phyloP scores from a whole-genome alignment of 2,113 vertebrate species.

The Cettia cetti region DNA sequence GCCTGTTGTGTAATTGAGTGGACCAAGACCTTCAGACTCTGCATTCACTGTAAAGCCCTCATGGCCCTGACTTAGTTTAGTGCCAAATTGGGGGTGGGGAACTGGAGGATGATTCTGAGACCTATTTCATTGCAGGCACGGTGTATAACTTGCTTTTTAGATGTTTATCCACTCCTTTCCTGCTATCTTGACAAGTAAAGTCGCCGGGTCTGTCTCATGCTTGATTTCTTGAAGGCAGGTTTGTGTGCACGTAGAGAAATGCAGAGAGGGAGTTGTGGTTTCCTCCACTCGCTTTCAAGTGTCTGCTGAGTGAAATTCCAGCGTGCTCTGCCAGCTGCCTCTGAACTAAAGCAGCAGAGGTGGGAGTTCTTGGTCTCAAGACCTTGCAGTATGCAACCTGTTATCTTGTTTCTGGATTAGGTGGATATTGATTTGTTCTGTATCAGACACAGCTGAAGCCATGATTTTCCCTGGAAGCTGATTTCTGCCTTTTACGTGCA shows the following conservation, averaged over 20 bases:
- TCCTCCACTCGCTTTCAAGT: not conserved
- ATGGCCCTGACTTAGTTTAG: not conserved
- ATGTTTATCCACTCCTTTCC: not conserved
- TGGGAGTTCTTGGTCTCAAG: not conserved
- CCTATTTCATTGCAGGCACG: not conserved
- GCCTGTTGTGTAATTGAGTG: not conserved
- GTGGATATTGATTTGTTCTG: not conserved
- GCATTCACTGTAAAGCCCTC: not conserved
- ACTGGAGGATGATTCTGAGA: not conserved
- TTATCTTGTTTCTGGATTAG: not conserved
- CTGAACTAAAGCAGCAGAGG: not conserved
- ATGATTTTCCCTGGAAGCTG: not conserved
- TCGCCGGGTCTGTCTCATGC: not conserved
- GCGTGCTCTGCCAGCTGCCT: not conserved
- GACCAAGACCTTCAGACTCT: not conserved
- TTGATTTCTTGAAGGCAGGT: not conserved
- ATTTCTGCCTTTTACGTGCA: not conserved
- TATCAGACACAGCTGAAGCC: not conserved
- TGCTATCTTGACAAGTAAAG: not conserved
- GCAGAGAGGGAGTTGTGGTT: not conserved
- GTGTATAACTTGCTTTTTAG: not conserved
- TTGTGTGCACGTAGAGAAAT: not conserved
- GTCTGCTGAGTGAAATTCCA: not conserved
- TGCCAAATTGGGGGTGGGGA: fast-evolving
- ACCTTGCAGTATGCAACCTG: not conserved